phyloP scores from a whole-genome alignment of 2,797 vertebrate species.

The Propithecus deckenii region DNA sequence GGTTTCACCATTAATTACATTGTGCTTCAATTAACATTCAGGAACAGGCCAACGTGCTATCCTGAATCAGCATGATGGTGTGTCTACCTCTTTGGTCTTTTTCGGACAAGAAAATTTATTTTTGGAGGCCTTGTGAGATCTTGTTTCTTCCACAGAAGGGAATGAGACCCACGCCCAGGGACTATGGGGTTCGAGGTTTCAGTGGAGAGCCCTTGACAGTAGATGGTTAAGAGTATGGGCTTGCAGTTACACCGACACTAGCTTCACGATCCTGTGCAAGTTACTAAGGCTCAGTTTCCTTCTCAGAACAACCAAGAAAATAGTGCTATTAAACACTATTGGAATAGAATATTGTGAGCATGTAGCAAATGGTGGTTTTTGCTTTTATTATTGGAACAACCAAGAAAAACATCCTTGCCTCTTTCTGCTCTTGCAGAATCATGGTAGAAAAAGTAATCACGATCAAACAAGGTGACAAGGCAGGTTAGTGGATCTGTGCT shows the following conservation, averaged over 20 bases:
- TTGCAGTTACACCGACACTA: accelerated
- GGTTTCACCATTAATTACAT: background rate
- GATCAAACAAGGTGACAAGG: background rate
- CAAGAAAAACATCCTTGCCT: background rate
- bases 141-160: background rate
- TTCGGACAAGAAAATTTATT: background rate
- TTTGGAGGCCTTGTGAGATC: background rate
- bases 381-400: background rate
- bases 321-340: background rate
- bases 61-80: background rate
- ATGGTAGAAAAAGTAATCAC: background rate
- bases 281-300: background rate
- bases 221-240: background rate
- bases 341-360: background rate
- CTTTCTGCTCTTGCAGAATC: background rate
- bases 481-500: accelerated
- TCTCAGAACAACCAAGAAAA: background rate
- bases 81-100: background rate
- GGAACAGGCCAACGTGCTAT: background rate
- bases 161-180: background rate
- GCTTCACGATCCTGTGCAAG: background rate
- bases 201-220: background rate
- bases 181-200: background rate
- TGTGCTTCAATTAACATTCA: background rate
- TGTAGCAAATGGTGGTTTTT: background rate